phyloP scores from a whole-genome alignment of 2,888 invertebrate species.

The Agriotes lineatus region DNA sequence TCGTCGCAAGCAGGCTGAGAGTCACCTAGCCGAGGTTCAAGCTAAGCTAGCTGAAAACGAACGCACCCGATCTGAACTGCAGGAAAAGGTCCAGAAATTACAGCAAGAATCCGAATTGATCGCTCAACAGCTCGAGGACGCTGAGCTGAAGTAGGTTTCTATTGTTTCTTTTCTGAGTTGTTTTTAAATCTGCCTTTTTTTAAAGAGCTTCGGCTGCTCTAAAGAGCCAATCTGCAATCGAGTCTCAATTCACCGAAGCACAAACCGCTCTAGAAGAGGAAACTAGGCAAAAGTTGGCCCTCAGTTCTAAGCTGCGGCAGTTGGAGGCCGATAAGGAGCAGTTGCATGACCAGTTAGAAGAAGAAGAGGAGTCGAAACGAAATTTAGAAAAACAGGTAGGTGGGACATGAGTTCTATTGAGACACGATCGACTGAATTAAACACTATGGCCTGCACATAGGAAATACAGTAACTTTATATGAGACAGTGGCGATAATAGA shows the following conservation, averaged over 20 bases:
- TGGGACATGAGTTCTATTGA: not conserved
- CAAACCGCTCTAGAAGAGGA: conserved; percentile 93
- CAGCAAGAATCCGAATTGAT: conserved; percentile 90
- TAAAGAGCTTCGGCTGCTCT: conserved; percentile 81
- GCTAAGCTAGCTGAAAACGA: conserved; percentile 76
- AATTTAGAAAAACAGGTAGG: conserved; percentile 83
- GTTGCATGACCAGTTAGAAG: conserved; percentile 93
- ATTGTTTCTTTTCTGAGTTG: not conserved
- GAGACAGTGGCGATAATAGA: too few relatives aligned
- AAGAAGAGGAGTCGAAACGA: conserved; percentile 92
- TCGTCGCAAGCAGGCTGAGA: conserved; percentile 93
- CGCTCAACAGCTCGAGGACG: conserved; percentile 85
- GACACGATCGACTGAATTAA: too few relatives aligned
- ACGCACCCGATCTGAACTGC: conserved; percentile 77
- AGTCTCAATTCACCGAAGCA: conserved; percentile 89
- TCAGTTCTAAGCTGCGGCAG: conserved; percentile 89
- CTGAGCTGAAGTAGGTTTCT: conserved; percentile 78
- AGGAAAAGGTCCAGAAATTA: conserved; percentile 86
- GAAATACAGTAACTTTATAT: too few relatives aligned
- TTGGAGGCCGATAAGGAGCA: conserved; percentile 92
- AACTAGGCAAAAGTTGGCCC: conserved; percentile 91
- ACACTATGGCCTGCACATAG: too few relatives aligned
- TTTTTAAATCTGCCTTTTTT: conserved; percentile 17
- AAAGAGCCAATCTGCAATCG: conserved; percentile 86
- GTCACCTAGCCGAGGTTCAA: conserved; percentile 84